Conservation (phyloP, 30 jellyfish, hydroid and myxozoan genomes). For the Aurelia sp. region DNA sequence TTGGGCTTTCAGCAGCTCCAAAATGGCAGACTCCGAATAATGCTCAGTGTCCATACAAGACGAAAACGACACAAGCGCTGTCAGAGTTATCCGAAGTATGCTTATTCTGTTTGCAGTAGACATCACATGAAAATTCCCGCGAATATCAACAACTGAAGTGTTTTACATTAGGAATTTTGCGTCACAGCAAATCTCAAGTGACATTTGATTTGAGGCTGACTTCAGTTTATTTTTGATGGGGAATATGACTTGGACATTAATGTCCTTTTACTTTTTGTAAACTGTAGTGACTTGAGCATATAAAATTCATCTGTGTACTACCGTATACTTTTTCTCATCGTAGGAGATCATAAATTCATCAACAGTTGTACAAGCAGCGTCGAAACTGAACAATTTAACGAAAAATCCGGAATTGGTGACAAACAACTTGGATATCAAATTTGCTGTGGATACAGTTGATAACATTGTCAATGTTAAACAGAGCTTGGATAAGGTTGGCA, state of each 20-base stretch:
- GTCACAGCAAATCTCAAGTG: too few species aligned
- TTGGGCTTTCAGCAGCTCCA: constrained; percentile 36
- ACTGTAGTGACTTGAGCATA: too few species aligned
- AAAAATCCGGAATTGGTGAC: constrained; percentile 21
- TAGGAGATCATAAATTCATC: constrained; percentile 21
- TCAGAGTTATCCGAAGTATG: constrained; percentile 48
- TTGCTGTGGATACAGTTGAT: constrained; percentile 45
- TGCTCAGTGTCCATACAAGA: constrained; percentile 39
- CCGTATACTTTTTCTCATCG: not conserved
- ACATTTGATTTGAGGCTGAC: too few species aligned
- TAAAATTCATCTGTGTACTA: too few species aligned
- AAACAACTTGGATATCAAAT: constrained; percentile 41
- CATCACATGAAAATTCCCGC: too few species aligned
- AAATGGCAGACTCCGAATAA: constrained; percentile 30
- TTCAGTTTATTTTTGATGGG: too few species aligned
- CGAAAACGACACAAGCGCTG: constrained; percentile 38
- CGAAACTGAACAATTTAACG: constrained; percentile 36
- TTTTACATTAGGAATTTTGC: too few species aligned
- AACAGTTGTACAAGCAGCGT: constrained; percentile 39
- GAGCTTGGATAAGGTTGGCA: constrained; percentile 13
- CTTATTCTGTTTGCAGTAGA: not conserved
- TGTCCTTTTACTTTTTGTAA: too few species aligned
- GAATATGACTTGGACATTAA: too few species aligned
- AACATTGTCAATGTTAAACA: constrained; percentile 10
- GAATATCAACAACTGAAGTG: too few species aligned